Percentiles rank a stretch among this genome's conserved stretches.
These are phyloP conservation scores for Drosophila seguyi DNA, from an alignment of 1,140 invertebrate species.

Conservation along the genomic window DNA sequence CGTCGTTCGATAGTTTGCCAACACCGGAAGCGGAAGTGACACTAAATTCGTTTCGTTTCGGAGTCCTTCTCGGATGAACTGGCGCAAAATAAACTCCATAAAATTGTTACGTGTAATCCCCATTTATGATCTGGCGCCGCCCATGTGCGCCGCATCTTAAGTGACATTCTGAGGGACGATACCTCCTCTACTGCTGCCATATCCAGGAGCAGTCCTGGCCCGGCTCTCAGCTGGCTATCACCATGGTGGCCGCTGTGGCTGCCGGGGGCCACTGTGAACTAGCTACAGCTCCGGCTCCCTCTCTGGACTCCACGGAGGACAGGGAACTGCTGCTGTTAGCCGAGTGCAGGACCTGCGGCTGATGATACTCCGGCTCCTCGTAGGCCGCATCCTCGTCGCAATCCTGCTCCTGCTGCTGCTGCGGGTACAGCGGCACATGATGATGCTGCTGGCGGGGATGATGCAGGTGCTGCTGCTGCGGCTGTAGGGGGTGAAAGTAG, in stretches of 20 bases:
- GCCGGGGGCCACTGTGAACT: slow-evolving; percentile 72
- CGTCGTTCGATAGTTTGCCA: slow-evolving; percentile 71
- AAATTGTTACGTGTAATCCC: slow-evolving; percentile 80
- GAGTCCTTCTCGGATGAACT: slow-evolving; percentile 37
- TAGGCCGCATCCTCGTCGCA: slow-evolving; percentile 72
- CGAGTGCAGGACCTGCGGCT: slow-evolving; percentile 74
- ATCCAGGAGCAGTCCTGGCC: slow-evolving; percentile 71
- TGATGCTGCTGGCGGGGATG: slow-evolving; percentile 24
- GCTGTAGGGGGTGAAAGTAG: slow-evolving; percentile 73
- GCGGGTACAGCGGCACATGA: slow-evolving; percentile 55
- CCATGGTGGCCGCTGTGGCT: slow-evolving; percentile 64
- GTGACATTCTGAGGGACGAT: slow-evolving; percentile 29
- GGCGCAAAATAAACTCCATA: slow-evolving; percentile 66
- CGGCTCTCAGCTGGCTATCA: slow-evolving; percentile 82
- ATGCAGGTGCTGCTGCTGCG: slow-evolving; percentile 43
- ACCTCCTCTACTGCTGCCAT: slow-evolving; percentile 58
- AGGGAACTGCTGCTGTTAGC: slow-evolving; percentile 63
- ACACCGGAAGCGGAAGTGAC: slow-evolving; percentile 80
- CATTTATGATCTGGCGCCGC: slow-evolving; percentile 76
- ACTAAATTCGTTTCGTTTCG: slow-evolving; percentile 81
- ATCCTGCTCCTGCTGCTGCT: slow-evolving; percentile 51
- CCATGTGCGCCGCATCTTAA: slow-evolving; percentile 74
- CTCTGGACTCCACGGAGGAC: slow-evolving; percentile 64
- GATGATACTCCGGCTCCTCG: slow-evolving; percentile 81
- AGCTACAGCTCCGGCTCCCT: background rate